A percentile compares a stretch with the other conserved stretches of the same genome.
These are phyloP conservation scores for Drosophila affinis DNA, from an alignment of 2,888 invertebrate species.

Conservation along the genomic window DNA sequence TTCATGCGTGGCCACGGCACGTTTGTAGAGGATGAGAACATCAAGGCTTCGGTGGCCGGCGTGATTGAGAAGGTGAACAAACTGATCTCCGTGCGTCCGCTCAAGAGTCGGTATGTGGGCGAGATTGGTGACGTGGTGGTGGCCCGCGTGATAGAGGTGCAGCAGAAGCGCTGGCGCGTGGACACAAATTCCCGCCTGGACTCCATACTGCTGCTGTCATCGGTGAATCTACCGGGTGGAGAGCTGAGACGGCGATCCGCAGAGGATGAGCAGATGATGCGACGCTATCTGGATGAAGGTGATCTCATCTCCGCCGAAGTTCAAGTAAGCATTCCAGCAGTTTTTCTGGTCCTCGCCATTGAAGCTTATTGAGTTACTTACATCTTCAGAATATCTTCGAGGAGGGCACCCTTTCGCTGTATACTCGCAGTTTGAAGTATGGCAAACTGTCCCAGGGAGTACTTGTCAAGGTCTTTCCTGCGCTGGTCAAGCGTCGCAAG, in stretches of 20 bases:
- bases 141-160: slow-evolving; percentile 96
- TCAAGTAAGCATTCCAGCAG: slow-evolving; percentile 84
- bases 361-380: not conserved
- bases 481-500: slow-evolving; percentile 95
- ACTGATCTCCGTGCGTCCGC: slow-evolving; percentile 94
- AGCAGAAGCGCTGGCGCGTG: slow-evolving; percentile 97
- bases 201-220: slow-evolving; percentile 93
- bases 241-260: slow-evolving; percentile 96
- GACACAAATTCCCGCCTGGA: slow-evolving; percentile 96
- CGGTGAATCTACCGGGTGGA: slow-evolving; percentile 98
- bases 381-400: slow-evolving; percentile 88
- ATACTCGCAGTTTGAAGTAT: slow-evolving; percentile 98
- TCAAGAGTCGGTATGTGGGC: slow-evolving; percentile 95
- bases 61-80: slow-evolving; percentile 97
- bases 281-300: slow-evolving; percentile 95
- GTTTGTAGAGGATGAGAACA: slow-evolving; percentile 91
- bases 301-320: slow-evolving; percentile 99
- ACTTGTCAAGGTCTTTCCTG: slow-evolving; percentile 94
- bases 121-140: slow-evolving; percentile 99
- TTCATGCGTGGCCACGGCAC: slow-evolving; percentile 97
- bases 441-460: slow-evolving; percentile 97
- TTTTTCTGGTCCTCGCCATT: too few species aligned
- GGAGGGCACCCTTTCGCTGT: slow-evolving; percentile 96
- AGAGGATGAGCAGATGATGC: slow-evolving; percentile 99
- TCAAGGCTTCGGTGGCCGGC: slow-evolving; percentile 97